phyloP scores from a whole-genome alignment of 2,888 invertebrate species.

The Limnephilus marmoratus region DNA sequence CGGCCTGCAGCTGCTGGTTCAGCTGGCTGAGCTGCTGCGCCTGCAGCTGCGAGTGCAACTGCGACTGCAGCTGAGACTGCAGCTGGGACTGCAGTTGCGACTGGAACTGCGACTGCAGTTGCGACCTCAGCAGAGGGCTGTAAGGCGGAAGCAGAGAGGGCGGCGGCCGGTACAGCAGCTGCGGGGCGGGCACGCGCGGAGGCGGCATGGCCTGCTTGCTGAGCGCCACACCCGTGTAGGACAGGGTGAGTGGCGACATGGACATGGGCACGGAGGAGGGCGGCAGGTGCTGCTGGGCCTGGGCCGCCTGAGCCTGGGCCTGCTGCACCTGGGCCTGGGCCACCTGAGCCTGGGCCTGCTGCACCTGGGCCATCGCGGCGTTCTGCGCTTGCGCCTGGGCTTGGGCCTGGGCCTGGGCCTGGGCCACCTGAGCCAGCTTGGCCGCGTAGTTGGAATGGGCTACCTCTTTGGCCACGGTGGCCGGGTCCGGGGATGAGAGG shows the following conservation, averaged over 20 bases:
- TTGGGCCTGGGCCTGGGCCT: constrained; percentile 67
- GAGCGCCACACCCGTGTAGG: constrained; percentile 84
- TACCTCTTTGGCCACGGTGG: constrained; percentile 86
- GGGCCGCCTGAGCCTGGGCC: constrained; percentile 38
- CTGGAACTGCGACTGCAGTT: constrained; percentile 61
- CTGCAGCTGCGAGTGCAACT: constrained; percentile 72
- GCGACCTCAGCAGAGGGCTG: constrained; percentile 68
- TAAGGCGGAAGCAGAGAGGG: constrained; percentile 70
- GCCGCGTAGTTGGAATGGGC: constrained; percentile 88
- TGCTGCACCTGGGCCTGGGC: constrained; percentile 71
- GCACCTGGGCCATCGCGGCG: constrained; percentile 84
- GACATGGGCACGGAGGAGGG: constrained; percentile 52
- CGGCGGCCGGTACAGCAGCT: constrained; percentile 71
- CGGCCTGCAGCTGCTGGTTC: constrained; percentile 72
- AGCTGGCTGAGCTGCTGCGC: constrained; percentile 66
- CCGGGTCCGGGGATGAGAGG: constrained; percentile 71
- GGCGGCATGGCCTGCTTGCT: constrained; percentile 79
- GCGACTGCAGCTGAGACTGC: constrained; percentile 69
- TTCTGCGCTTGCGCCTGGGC: constrained; percentile 65
- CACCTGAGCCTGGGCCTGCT: constrained; percentile 87
- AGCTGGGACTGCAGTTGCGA: constrained; percentile 68
- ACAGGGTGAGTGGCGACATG: constrained; percentile 73
- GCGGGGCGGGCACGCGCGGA: constrained; percentile 70
- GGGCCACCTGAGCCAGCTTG: constrained; percentile 72
- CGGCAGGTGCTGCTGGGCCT: constrained; percentile 29